Base-by-base conservation (phyloP, 2,797 vertebrate genomes). In the Synaphobranchus kaupii region DNA sequence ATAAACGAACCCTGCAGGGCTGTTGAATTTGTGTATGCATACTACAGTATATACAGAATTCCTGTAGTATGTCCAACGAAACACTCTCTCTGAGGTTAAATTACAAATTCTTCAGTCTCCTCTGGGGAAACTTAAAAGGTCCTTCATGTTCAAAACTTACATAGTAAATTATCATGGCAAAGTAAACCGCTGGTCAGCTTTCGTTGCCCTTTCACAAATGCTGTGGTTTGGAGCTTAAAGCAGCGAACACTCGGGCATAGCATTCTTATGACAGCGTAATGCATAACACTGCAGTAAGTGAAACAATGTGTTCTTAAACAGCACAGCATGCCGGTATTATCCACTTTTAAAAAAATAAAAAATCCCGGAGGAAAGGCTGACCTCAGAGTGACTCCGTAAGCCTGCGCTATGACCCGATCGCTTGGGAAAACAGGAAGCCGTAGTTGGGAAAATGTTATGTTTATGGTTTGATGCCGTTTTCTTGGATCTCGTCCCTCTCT, bases 361-460 rank as follows among this genome's bases (percentile, higher is more conserved):
- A 91, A 90, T 89, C 76, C 89, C 94, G 94, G 87, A 96, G 97
- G 95, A 96, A 98, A 97, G 96, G 94, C 93, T 97, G 96, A 97
- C 97, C 97, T 96, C 91, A 94, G 94, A 91, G 92, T 97, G 97
- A 97, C 97, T 97, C 95, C 91, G 92, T 92, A 91, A 91, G 93
- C 94, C 94, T 94, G 93, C 93, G 94, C 95, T 95, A 95, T 92
- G 92, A 95, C 92, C 94, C 94, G 95, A 97, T 97, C 94, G 94
- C 95, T 95, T 97, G 94, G 94, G 94, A 95, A 96, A 96, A 96
- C 93, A 96, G 95, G 95, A 95, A 97, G 94, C 95, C 93, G 93
- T 89, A 91, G 94, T 94, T 94, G 91, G 90, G 93, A 96, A 94
- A 95, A 95, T 92, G 88, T 94, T 93, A 93, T 94, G 94, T 95